Evolutionary conservation across 2,113 vertebrate species (phyloP).

Genomic region (Madoqua kirkii): DNA sequence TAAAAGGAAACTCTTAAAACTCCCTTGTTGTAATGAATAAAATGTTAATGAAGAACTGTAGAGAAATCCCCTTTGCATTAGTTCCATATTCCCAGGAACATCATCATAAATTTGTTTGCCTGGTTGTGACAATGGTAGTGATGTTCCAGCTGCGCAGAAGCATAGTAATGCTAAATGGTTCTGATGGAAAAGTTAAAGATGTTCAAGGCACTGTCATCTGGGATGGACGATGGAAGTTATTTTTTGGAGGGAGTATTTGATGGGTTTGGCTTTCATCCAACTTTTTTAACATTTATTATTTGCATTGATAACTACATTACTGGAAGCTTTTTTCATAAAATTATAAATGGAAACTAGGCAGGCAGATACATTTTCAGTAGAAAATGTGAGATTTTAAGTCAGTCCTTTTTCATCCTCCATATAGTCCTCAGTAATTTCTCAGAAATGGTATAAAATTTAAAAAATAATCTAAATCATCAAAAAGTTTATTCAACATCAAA

Average conservation of each 20-base stretch:
- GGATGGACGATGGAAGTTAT: slow-evolving; percentile 76
- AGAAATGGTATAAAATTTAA: background rate
- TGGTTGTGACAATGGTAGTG: slow-evolving; percentile 82
- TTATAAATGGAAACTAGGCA: slow-evolving; percentile 41
- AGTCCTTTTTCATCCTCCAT: background rate
- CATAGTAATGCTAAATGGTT: slow-evolving; percentile 79
- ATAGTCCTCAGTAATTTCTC: slow-evolving; percentile 30
- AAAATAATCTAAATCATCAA: background rate
- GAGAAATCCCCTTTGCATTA: slow-evolving; percentile 84
- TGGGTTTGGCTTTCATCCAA: slow-evolving; percentile 76
- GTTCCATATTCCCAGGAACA: slow-evolving; percentile 85
- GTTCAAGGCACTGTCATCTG: slow-evolving; percentile 79
- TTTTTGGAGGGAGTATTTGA: slow-evolving; percentile 72
- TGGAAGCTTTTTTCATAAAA: slow-evolving; percentile 68
- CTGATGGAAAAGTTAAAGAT: slow-evolving; percentile 84
- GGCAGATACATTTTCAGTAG: background rate
- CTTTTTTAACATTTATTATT: slow-evolving; percentile 67
- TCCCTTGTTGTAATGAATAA: slow-evolving; percentile 84
- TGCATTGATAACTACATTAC: slow-evolving; percentile 61
- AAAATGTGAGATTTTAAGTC: background rate
- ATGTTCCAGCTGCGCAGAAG: slow-evolving; percentile 78
- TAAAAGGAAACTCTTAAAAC: slow-evolving; percentile 87
- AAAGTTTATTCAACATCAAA: background rate
- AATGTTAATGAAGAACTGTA: slow-evolving; percentile 88
- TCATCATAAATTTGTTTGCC: slow-evolving; percentile 85